A percentile compares a stretch with the other conserved stretches of the same genome.
phyloP scores from a whole-genome alignment of 2,888 invertebrate species.

The Thymelicus acteon region DNA sequence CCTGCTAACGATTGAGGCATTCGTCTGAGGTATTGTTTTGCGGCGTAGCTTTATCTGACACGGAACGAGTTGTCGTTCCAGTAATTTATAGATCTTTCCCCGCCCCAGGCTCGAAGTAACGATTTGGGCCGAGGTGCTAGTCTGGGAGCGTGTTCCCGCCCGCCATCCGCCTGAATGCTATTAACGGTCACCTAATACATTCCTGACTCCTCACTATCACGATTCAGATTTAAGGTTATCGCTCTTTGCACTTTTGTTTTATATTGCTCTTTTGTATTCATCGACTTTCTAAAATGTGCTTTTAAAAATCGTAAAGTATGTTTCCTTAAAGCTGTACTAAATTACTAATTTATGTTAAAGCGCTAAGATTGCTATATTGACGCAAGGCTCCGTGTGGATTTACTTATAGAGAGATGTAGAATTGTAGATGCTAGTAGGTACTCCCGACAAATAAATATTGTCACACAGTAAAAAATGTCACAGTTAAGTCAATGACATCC shows the following conservation, averaged over 20 bases:
- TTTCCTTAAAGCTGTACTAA: no score
- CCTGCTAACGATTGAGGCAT: constrained; percentile 73
- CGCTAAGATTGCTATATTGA: no score
- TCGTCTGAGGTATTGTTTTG: constrained; percentile 80
- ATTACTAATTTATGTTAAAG: no score
- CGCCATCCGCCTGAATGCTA: constrained; percentile 62
- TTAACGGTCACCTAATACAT: constrained; percentile 79
- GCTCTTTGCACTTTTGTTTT: constrained; percentile 60
- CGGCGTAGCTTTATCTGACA: constrained; percentile 80
- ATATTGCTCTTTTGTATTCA: constrained; percentile 62
- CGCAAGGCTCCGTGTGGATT: no score
- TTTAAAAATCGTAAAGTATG: not conserved
- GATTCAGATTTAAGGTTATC: constrained; percentile 78
- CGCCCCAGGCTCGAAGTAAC: constrained; percentile 73
- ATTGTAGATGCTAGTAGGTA: no score
- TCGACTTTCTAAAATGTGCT: not conserved
- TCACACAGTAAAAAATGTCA: no score
- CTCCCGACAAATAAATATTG: no score
- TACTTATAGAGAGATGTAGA: no score
- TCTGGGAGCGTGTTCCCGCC: constrained; percentile 55
- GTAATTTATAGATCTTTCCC: constrained; percentile 82
- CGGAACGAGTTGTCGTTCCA: constrained; percentile 80
- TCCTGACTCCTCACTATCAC: constrained; percentile 71
- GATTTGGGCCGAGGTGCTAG: constrained; percentile 64
- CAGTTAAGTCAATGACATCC: no score